These are phyloP conservation scores for Serilophus lunatus DNA, from an alignment of 2,113 vertebrate genomes.

Conservation along the genomic window DNA sequence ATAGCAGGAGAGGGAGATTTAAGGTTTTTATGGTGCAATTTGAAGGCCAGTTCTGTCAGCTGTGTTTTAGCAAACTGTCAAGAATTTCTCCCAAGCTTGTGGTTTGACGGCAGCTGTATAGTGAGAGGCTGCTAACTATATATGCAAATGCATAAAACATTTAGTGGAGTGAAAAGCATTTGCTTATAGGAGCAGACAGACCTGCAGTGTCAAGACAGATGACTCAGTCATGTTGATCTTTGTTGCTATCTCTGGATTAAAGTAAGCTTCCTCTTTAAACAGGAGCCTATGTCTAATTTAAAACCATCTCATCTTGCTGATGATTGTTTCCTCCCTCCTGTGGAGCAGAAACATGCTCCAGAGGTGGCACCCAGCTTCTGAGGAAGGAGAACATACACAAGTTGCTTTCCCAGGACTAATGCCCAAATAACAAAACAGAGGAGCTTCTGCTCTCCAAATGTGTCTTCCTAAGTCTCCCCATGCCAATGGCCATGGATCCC, in stretches of 20 bases:
- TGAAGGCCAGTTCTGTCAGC: conserved; percentile 47
- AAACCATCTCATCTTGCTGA: not conserved
- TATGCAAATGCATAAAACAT: conserved; percentile 39
- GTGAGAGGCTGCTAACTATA: conserved; percentile 20
- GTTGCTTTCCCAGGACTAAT: not conserved
- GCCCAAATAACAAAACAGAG: fast-evolving
- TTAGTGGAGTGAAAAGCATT: conserved; percentile 3
- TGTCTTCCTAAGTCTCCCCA: fast-evolving
- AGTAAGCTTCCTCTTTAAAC: not conserved
- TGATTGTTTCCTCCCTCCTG: not conserved
- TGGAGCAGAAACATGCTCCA: not conserved
- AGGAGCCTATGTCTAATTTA: not conserved
- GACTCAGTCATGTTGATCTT: not conserved
- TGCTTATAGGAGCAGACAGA: not conserved
- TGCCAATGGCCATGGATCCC: fast-evolving
- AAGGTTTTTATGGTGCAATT: not conserved
- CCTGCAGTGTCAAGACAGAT: not conserved
- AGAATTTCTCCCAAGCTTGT: conserved; percentile 10
- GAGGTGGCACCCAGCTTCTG: not conserved
- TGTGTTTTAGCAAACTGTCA: conserved; percentile 41
- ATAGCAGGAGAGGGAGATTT: not conserved
- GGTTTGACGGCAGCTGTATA: conserved; percentile 1
- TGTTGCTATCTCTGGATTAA: not conserved
- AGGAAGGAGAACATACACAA: not conserved
- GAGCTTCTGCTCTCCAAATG: not conserved